Evolutionary conservation across 2,888 invertebrate genomes (phyloP).

Genomic region (Acrocyrtus sp.): DNA sequence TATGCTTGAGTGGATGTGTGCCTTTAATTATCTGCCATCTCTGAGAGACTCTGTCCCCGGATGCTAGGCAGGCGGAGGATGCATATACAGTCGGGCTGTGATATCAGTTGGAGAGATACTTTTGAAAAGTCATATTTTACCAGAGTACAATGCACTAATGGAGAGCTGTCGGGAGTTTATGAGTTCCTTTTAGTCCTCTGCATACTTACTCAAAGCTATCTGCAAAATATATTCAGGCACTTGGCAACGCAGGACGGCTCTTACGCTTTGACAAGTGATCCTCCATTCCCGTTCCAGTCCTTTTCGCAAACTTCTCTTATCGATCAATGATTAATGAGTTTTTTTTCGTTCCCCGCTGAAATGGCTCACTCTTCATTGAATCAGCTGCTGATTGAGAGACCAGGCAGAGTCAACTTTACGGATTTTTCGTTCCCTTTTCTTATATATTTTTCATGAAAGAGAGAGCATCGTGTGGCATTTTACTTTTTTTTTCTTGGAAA

Average conservation of each 20-base stretch:
- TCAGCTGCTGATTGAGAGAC: background rate
- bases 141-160: slow-evolving; percentile 43
- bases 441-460: too few species aligned
- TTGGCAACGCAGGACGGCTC: too few species aligned
- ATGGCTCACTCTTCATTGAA: background rate
- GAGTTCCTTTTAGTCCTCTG: slow-evolving; percentile 25
- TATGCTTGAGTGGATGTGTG: background rate
- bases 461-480: too few species aligned
- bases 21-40: too few species aligned
- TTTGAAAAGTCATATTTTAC: slow-evolving; percentile 43
- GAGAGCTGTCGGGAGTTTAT: slow-evolving; percentile 41
- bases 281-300: background rate
- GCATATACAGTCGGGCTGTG: background rate
- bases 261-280: background rate
- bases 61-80: background rate
- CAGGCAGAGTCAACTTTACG: background rate
- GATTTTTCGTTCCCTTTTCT: too few species aligned
- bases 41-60: too few species aligned
- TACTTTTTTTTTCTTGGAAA: too few species aligned
- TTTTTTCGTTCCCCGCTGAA: background rate
- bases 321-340: slow-evolving; percentile 43
- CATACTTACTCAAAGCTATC: too few species aligned
- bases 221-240: too few species aligned
- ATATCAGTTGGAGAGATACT: background rate
- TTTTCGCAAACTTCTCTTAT: background rate